A percentile compares a stretch with the other conserved stretches of the same genome.
These are phyloP conservation scores for Harpalus rufipes DNA, from an alignment of 2,888 invertebrate genomes.

Conservation along the genomic window DNA sequence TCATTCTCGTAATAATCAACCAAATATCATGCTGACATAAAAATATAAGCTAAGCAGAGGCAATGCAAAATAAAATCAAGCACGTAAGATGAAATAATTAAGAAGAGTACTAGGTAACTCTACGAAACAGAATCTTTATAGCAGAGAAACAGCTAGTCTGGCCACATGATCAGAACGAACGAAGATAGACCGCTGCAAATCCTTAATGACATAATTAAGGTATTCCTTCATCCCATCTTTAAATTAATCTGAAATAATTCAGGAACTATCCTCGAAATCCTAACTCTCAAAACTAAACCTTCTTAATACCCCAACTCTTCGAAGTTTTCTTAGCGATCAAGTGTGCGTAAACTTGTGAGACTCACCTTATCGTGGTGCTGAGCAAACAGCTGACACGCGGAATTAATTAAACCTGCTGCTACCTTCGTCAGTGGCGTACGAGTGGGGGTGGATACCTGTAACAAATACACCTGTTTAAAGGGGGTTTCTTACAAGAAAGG, in stretches of 20 bases:
- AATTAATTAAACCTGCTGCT: constrained; percentile 52
- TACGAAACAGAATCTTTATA: no score
- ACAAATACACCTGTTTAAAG: constrained; percentile 15
- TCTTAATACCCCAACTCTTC: neutral
- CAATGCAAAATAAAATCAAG: no score
- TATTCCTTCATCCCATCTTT: neutral
- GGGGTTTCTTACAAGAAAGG: no score
- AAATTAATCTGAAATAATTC: constrained; percentile 7
- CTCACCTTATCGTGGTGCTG: constrained; percentile 1
- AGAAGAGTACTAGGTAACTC: no score
- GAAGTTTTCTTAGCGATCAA: neutral
- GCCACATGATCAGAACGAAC: no score
- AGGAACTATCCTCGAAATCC: neutral
- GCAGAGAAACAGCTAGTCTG: no score
- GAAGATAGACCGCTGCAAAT: no score
- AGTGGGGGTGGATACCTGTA: constrained; percentile 22
- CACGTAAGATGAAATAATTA: no score
- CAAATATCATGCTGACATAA: no score
- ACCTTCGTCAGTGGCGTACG: constrained; percentile 37
- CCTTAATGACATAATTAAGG: no score
- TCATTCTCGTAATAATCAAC: no score
- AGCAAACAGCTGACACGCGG: constrained; percentile 52
- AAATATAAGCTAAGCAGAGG: no score
- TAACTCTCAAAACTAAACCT: neutral
- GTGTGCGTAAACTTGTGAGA: neutral